A percentile compares a stretch with the other conserved stretches of the same genome.
Conservation (phyloP, 1,140 invertebrate species). For the Hydropsyche tenuis region DNA sequence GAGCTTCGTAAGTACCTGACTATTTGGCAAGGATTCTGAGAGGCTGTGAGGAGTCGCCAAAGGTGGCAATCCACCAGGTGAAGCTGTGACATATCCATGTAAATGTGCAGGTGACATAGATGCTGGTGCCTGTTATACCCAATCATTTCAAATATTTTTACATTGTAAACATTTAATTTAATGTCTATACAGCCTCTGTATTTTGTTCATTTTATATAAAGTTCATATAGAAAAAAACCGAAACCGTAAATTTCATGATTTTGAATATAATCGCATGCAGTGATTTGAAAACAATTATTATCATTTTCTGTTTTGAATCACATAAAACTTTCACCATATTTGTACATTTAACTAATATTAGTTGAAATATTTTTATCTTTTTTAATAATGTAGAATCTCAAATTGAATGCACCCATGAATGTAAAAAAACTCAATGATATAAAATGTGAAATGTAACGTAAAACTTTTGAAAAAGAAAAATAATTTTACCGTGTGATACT, state of each 20-base stretch:
- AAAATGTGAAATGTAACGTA: constrained; percentile 4
- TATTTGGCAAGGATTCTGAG: constrained; percentile 78
- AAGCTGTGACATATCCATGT: constrained; percentile 70
- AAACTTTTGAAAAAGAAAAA: not conserved
- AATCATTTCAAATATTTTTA: constrained; percentile 21
- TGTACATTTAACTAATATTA: no score
- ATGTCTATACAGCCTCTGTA: not conserved
- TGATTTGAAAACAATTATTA: no score
- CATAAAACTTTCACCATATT: no score
- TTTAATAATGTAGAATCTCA: not conserved
- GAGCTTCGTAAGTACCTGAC: constrained; percentile 69
- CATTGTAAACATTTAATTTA: not conserved
- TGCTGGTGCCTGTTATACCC: constrained; percentile 75
- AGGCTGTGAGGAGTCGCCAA: constrained; percentile 71
- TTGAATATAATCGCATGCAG: no score
- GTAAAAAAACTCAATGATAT: no score
- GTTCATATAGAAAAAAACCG: no score
- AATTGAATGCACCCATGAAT: no score
- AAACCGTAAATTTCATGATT: no score
- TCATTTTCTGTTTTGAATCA: no score
- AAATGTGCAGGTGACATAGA: constrained; percentile 87
- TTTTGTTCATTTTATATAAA: not conserved
- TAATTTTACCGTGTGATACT: constrained; percentile 61
- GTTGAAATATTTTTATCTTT: no score
- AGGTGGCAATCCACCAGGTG: constrained; percentile 57